phyloP scores from a whole-genome alignment of 2,113 vertebrate genomes.

The Cygnus buccinator region DNA sequence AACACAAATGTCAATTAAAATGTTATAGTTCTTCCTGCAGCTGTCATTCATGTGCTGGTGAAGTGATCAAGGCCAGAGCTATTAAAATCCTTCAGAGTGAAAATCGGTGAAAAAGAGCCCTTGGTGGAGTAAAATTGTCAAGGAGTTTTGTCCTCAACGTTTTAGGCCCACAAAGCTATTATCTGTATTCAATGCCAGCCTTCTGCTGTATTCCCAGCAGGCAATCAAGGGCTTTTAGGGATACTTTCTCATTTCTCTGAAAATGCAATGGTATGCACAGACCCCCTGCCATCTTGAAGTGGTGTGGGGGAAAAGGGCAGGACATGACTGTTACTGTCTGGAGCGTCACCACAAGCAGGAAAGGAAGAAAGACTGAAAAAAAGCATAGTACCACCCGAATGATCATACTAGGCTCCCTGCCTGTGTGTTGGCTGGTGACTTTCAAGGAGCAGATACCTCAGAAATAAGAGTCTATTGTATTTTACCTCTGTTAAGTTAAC shows the following conservation, averaged over 20 bases:
- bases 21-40: conserved; percentile 41
- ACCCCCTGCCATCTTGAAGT: neutral
- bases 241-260: neutral
- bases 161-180: neutral
- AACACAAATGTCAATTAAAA: conserved; percentile 62
- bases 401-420: neutral
- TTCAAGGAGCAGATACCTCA: neutral
- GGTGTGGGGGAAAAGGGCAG: neutral
- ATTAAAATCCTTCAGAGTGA: conserved; percentile 7
- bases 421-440: neutral
- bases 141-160: neutral
- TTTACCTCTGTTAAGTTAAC: neutral
- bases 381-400: neutral
- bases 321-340: neutral
- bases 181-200: neutral
- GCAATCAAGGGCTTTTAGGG: neutral
- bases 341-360: neutral
- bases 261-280: neutral
- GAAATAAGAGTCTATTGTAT: neutral
- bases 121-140: neutral
- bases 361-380: neutral
- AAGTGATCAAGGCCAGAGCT: conserved; percentile 29
- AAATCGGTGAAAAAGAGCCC: neutral
- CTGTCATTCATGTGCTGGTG: conserved; percentile 38
- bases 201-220: neutral